phyloP scores from a whole-genome alignment of 1,140 invertebrate genomes.

The Pentalonia nigronervosa region DNA sequence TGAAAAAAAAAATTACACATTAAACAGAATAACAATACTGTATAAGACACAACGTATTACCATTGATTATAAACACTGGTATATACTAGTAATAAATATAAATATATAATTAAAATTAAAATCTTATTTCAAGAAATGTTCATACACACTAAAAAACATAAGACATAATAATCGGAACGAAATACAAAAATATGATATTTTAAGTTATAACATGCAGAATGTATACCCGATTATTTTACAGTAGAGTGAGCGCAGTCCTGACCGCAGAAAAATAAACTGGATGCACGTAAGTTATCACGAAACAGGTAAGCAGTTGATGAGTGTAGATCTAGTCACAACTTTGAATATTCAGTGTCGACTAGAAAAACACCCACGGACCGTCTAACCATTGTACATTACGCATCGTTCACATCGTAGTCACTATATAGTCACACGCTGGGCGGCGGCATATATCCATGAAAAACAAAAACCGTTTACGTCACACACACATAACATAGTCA shows the following conservation, averaged over 20 bases:
- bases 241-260: neutral
- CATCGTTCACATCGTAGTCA: neutral
- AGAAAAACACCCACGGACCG: constrained; percentile 56
- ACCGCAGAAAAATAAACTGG: neutral
- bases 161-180: neutral
- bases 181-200: neutral
- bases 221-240: neutral
- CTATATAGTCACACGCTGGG: neutral
- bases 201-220: neutral
- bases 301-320: constrained; percentile 50
- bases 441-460: neutral
- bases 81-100: neutral
- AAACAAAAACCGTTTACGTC: neutral
- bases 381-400: constrained; percentile 30
- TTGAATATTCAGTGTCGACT: constrained; percentile 12
- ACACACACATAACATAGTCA: neutral
- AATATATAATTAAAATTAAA: neutral
- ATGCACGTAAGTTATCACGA: neutral
- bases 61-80: no score
- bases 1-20: no score
- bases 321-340: constrained; percentile 56
- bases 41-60: neutral
- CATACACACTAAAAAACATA: neutral
- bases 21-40: neutral
- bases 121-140: neutral